Percentiles rank a stretch among this genome's conserved stretches.
phyloP scores from a whole-genome alignment of 2,797 vertebrate genomes.

The Urophycis tenuis region DNA sequence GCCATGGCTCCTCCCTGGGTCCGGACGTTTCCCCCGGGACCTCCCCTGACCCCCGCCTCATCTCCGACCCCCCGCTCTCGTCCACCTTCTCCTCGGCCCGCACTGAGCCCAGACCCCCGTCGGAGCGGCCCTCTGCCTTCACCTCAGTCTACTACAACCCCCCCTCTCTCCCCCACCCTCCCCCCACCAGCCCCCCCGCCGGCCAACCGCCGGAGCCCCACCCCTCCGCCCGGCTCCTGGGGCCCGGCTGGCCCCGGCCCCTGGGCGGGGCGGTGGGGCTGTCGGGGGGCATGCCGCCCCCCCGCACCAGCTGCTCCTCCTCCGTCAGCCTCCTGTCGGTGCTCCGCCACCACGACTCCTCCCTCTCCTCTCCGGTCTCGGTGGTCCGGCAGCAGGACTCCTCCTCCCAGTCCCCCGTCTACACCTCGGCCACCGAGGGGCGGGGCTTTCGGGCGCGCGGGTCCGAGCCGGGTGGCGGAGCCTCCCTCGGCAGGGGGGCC shows the following conservation, averaged over 20 bases:
- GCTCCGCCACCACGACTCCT: conserved; percentile 85
- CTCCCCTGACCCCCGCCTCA: conserved; percentile 56
- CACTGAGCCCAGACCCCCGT: conserved; percentile 81
- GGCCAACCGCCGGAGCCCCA: conserved; percentile 67
- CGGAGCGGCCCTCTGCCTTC: conserved; percentile 91
- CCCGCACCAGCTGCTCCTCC: conserved; percentile 92
- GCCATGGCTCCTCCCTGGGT: conserved; percentile 70
- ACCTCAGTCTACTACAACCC: conserved; percentile 93
- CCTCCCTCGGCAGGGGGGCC: conserved; percentile 20
- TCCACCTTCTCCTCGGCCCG: conserved; percentile 89
- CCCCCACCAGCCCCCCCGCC: conserved; percentile 60
- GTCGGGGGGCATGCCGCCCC: conserved; percentile 81
- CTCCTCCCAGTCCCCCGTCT: conserved; percentile 86
- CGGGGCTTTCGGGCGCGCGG: conserved; percentile 78
- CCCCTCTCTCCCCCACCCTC: conserved; percentile 77
- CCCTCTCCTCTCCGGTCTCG: conserved; percentile 34
- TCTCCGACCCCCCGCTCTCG: conserved; percentile 63
- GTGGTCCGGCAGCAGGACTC: conserved; percentile 79
- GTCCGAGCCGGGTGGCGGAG: conserved; percentile 46
- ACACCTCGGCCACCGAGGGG: conserved; percentile 92
- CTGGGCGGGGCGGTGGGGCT: conserved; percentile 58
- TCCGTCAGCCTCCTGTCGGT: conserved; percentile 89
- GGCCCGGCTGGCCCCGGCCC: conserved; percentile 23
- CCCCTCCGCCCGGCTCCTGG: conserved; percentile 18
- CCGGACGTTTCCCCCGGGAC: conserved; percentile 43